Evolutionary conservation across 2,113 vertebrate species (phyloP).

Genomic region (Misgurnus anguillicaudatus): DNA sequence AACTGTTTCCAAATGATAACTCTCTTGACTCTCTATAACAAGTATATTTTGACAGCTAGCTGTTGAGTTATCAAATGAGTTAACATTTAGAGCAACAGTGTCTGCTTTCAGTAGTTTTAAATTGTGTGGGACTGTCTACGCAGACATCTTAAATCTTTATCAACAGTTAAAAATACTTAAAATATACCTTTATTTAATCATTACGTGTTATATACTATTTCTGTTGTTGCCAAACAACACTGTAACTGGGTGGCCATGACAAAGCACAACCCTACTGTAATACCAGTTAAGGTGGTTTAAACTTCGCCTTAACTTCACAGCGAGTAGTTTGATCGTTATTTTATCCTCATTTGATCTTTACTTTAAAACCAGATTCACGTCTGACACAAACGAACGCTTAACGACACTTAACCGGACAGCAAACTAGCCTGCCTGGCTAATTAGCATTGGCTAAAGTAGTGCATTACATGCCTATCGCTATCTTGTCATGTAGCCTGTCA

Average conservation of each 20-base stretch:
- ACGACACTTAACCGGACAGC: background rate
- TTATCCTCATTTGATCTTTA: background rate
- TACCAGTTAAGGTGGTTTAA: constrained; percentile 4
- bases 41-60: no score
- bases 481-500: constrained; percentile 12
- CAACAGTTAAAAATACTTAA: no score
- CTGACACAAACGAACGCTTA: background rate
- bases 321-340: background rate
- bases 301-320: background rate
- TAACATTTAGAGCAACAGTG: no score
- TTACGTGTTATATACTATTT: background rate
- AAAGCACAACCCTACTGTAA: constrained; percentile 58
- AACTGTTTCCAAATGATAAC: background rate
- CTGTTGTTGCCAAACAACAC: constrained; percentile 8
- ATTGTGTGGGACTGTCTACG: no score
- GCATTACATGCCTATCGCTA: constrained; percentile 17
- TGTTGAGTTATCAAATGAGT: background rate
- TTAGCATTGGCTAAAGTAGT: constrained; percentile 30
- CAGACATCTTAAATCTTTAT: background rate
- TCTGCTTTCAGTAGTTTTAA: no score
- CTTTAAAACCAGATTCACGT: background rate
- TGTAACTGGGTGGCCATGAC: constrained; percentile 61
- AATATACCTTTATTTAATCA: background rate
- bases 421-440: constrained; percentile 28
- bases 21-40: background rate